Base-by-base conservation (phyloP, 2,888 invertebrate genomes). In the Drosophila incognita region DNA sequence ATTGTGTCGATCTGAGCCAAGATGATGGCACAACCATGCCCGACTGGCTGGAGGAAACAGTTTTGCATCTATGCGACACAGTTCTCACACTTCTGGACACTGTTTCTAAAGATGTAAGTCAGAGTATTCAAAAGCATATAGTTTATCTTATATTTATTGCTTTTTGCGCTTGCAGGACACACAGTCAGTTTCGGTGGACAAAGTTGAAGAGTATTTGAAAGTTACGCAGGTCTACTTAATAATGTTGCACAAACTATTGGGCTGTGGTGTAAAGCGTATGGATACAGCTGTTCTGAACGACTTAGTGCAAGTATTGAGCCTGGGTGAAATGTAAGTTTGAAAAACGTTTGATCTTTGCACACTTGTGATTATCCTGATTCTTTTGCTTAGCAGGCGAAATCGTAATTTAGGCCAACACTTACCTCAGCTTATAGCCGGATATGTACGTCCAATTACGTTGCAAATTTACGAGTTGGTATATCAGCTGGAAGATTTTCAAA, bases 251-350 rank as follows among this genome's bases (percentile, higher is more conserved):
- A 81, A 81, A 29, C 72, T 81, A 6, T 68, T 90, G 0, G 53
- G 58, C 2, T 60, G 49, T 1, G 70, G 74, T 27, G 74, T 78
- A 11, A 48, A 52, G 83, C 81, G 94, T 93, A 0, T 94, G 0
- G 35, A 67, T 4, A 76, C 78, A 57, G 63, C 53, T 11, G 66
- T 78, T 58, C 62, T 71, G 31, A 66, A 77, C 15, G 73, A 76
- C 0, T 61, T 90, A 2, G 59, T 56, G 24, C 67, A 61, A 13
- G 60, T 76, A 5, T 58, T 74, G 2, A 62, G 29, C 29, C 62
- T 60, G n/a, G 70, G 65, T 33, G 64, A 74, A 77, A 58, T 33
- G 88, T 82, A 64, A 63, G 78, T 53, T 18, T 0, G 13, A 10
- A 31, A n/a, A 0, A 4, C 5, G 0, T 21, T 21, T 33, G 4